These are phyloP conservation scores for Alloscopus bannaensis DNA, from an alignment of 2,888 invertebrate species.

Conservation along the genomic window DNA sequence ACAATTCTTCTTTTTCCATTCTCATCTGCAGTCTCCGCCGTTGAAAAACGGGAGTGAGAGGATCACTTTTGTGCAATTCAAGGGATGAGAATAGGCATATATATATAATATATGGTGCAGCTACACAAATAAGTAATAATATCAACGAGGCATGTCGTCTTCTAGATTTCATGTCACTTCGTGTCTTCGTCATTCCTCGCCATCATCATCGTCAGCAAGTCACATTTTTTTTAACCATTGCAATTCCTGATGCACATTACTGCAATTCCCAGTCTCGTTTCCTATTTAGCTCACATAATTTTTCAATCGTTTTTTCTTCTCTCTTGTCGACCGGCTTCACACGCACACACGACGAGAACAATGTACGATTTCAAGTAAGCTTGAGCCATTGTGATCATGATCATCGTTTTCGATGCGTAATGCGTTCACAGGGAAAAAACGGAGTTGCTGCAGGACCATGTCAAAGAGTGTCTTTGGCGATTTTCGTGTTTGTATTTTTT, in stretches of 20 bases:
- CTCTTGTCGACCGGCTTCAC: slow-evolving; percentile 23
- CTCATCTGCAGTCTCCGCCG: too few species aligned
- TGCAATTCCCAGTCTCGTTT: slow-evolving; percentile 13
- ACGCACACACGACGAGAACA: slow-evolving; percentile 12
- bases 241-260: too few species aligned
- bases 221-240: slow-evolving; percentile 16
- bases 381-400: neutral
- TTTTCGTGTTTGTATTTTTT: too few species aligned
- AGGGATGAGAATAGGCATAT: too few species aligned
- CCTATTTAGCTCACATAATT: slow-evolving; percentile 25
- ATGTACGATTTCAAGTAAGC: neutral
- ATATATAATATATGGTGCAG: too few species aligned
- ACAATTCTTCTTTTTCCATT: too few species aligned
- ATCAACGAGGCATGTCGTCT: slow-evolving; percentile 1
- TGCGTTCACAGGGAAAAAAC: too few species aligned
- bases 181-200: slow-evolving; percentile 10
- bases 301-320: slow-evolving; percentile 13
- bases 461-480: too few species aligned
- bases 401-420: neutral
- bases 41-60: too few species aligned
- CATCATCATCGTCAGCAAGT: slow-evolving; percentile 2
- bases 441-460: too few species aligned
- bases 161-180: slow-evolving; percentile 17
- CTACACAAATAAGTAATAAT: slow-evolving; percentile 1
- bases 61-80: too few species aligned